Evolutionary conservation across 2,797 vertebrate genomes (phyloP).

Genomic region (Apodemus agrarius): DNA sequence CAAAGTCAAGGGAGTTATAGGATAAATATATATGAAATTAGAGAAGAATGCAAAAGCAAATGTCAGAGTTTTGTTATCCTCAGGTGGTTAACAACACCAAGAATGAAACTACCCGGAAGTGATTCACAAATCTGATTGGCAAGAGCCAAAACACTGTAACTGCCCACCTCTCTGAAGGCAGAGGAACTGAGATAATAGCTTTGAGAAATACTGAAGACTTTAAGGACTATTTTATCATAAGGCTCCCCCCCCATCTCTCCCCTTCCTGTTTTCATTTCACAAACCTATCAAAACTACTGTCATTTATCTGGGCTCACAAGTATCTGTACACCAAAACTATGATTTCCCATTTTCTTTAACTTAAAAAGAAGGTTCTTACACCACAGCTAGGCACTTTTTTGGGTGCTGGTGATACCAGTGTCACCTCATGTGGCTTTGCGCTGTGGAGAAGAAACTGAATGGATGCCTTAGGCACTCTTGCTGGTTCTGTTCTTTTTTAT

Average conservation of each 20-base stretch:
- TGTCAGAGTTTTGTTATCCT: constrained; percentile 21
- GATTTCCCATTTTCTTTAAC: background rate
- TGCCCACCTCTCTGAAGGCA: background rate
- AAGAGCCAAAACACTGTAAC: background rate
- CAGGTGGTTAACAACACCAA: constrained; percentile 13
- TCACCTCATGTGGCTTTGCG: background rate
- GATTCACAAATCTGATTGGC: background rate
- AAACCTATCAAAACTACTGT: background rate
- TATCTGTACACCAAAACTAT: background rate
- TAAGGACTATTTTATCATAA: background rate
- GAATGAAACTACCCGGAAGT: background rate
- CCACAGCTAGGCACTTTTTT: background rate
- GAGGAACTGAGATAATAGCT: background rate
- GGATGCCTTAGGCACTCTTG: background rate
- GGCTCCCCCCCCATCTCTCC: background rate
- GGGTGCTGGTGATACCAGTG: background rate
- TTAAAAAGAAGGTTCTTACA: constrained; percentile 21
- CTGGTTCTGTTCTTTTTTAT: background rate
- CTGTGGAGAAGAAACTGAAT: background rate
- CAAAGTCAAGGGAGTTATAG: background rate
- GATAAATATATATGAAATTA: constrained; percentile 22
- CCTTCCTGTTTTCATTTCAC: background rate
- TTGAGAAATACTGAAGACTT: constrained; percentile 28
- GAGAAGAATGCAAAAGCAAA: background rate
- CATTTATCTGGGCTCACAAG: background rate